Conservation (phyloP, 2,888 invertebrate species). For the Cryptophagus acutangulus region DNA sequence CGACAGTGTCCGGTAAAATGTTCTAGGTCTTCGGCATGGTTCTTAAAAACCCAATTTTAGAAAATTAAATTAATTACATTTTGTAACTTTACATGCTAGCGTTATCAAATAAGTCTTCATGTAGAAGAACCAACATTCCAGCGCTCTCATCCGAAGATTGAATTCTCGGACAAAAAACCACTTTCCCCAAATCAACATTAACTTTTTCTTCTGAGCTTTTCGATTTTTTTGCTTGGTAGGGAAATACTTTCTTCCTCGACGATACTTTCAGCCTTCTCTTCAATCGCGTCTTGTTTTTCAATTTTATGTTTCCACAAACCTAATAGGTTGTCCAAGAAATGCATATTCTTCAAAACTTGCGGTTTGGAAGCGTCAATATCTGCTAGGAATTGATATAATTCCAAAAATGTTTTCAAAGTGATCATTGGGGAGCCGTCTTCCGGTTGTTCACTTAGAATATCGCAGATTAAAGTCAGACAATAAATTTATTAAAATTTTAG, state of each 20-base stretch:
- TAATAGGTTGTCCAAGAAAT: conserved; percentile 41
- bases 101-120: too few relatives aligned
- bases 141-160: too few relatives aligned
- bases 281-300: conserved; percentile 27
- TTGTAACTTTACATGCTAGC: too few relatives aligned
- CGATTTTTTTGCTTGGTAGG: conserved; percentile 9
- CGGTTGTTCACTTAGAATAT: conserved; percentile 75
- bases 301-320: conserved; percentile 30
- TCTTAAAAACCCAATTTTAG: too few relatives aligned
- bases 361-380: conserved; percentile 52
- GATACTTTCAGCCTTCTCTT: conserved; percentile 24
- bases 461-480: conserved; percentile 73
- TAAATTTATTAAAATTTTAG: conserved; percentile 8
- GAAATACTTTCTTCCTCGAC: conserved; percentile 17
- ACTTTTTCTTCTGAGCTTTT: conserved; percentile 17
- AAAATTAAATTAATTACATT: too few relatives aligned
- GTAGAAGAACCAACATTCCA: too few relatives aligned
- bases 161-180: conserved; percentile 38
- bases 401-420: conserved; percentile 58
- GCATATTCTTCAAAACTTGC: conserved; percentile 38
- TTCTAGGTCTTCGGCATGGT: too few relatives aligned
- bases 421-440: conserved; percentile 78
- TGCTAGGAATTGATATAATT: conserved; percentile 57
- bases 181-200: conserved; percentile 23
- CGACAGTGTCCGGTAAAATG: too few relatives aligned